Conservation (phyloP, 1,140 invertebrate species). For the Caerostris darwini region DNA sequence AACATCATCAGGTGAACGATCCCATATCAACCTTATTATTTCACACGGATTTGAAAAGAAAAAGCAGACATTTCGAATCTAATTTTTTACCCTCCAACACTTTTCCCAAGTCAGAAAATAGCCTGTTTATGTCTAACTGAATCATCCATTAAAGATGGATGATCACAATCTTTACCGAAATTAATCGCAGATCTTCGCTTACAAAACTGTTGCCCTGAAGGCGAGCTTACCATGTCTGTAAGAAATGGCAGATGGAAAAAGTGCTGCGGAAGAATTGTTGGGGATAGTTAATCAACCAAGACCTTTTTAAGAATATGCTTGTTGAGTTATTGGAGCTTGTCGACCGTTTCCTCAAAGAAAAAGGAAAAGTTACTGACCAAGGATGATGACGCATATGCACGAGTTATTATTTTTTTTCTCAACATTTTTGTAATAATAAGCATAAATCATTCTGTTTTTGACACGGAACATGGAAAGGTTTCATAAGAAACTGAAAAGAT, state of each 20-base stretch:
- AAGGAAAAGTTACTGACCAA: constrained; percentile 60
- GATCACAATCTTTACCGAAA: not conserved
- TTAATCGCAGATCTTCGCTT: not conserved
- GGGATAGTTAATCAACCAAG: constrained; percentile 36
- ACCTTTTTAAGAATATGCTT: constrained; percentile 34
- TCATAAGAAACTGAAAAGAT: no score
- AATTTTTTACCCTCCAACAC: not conserved
- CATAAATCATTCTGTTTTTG: no score
- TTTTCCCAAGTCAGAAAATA: not conserved
- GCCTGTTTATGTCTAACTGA: not conserved
- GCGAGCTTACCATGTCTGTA: not conserved
- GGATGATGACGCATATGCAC: not conserved
- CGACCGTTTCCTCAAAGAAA: constrained; percentile 10
- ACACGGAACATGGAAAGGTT: no score
- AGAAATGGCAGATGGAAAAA: not conserved
- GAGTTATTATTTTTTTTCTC: no score
- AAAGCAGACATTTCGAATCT: not conserved
- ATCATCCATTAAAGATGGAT: not conserved
- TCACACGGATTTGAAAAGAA: not conserved
- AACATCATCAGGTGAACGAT: not conserved
- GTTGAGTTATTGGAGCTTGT: constrained; percentile 51
- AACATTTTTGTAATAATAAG: no score
- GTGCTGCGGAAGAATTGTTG: no score
- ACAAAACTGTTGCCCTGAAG: not conserved
- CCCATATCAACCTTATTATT: not conserved